Base-by-base conservation (phyloP, 1,140 invertebrate genomes). In the Latrodectus geometricus region DNA sequence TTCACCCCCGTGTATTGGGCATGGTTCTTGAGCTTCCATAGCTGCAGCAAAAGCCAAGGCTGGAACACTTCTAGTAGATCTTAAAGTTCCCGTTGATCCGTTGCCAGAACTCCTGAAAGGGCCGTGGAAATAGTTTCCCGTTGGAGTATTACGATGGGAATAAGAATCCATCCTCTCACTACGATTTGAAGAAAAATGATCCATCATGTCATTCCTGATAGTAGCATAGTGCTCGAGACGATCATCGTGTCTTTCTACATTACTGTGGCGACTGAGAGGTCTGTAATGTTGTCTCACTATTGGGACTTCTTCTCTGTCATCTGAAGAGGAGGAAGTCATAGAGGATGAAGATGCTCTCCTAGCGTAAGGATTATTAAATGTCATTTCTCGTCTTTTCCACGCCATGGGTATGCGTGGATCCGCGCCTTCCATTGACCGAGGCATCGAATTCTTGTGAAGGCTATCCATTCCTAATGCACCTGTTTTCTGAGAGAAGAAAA, bases 21-120 rank as follows among this genome's bases (percentile, higher is more conserved):
- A 87, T 4, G 78, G 86, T 48, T 81, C 86, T 66, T 70, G 77
- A 23, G 21, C 52, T 66, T 80, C 85, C 86, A 87, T 87, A 35
- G 78, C 86, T 52, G 86, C 78, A 21, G 78, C 74, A 68, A 87
- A 82, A 23, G 77, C 80, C 49, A 89, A 69, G 23, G 86, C 80
- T 77, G 88, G 88, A 8, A 88, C 87, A 80, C 88, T 89, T 81
- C 81, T 74, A 12, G 85, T 88, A 9, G 88, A 89, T 61, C 88
- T 61, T 52, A 89, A 75, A 54, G 88, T 89, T 15, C 88, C 84
- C 11, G 65, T 75, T 65, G 79, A 77, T 23, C 56, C 87, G 65
- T 75, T 75, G 17, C 49, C 69, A 8, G 74, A 79, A 52, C 21
- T 77, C 35, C 84, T 14, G 20, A 81, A 79, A 52, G 70, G 75